Conservation (phyloP, 2,113 vertebrate species). For the Xiphorhynchus elegans region DNA sequence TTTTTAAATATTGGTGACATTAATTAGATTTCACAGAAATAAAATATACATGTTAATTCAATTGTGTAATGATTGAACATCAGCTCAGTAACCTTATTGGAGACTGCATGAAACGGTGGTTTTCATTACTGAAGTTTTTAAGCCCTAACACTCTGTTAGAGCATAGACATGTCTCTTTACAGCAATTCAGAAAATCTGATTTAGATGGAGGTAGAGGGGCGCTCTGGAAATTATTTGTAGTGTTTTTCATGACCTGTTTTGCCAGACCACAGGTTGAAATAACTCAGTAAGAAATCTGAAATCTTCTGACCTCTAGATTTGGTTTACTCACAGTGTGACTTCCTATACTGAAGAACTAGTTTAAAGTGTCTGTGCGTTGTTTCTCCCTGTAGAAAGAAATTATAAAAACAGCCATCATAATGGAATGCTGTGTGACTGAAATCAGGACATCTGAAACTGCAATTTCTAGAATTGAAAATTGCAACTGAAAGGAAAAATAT, state of each 20-base stretch:
- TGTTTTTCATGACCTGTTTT: not conserved
- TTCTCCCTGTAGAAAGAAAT: not conserved
- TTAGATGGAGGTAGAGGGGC: not conserved
- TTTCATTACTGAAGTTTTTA: not conserved
- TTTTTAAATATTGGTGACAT: slow-evolving; percentile 46
- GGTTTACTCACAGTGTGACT: not conserved
- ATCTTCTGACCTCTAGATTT: not conserved
- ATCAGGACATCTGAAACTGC: not conserved
- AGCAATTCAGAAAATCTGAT: not conserved
- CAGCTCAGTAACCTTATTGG: not conserved
- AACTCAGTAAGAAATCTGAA: not conserved
- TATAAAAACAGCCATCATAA: not conserved
- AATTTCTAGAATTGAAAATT: not conserved
- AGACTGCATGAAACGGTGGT: not conserved
- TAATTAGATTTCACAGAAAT: slow-evolving; percentile 57
- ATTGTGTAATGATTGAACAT: not conserved
- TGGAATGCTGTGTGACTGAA: not conserved
- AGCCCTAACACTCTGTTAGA: not conserved
- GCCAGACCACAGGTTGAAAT: not conserved
- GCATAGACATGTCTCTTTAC: not conserved
- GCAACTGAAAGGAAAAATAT: not conserved
- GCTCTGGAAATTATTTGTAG: not conserved
- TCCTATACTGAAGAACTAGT: not conserved
- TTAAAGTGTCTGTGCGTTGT: not conserved
- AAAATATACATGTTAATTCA: slow-evolving; percentile 57